Percentiles rank a stretch among this genome's conserved stretches.
These are phyloP conservation scores for Micronycteris hirsuta DNA, from an alignment of 2,113 vertebrate species.

Conservation along the genomic window DNA sequence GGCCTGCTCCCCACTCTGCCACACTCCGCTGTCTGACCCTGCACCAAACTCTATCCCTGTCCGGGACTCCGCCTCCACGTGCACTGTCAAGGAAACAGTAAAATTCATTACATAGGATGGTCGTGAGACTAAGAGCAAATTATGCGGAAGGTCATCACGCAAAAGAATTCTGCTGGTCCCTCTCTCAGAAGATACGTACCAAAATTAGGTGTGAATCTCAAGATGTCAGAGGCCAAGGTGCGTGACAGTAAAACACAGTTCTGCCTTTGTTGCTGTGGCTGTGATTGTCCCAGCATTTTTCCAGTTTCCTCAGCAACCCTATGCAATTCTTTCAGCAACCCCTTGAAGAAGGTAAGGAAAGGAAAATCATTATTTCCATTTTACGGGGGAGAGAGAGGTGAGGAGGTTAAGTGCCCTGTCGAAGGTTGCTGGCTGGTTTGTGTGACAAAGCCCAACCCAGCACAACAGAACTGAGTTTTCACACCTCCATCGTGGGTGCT, in stretches of 20 bases:
- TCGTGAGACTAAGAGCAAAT: not conserved
- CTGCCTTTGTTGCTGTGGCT: not conserved
- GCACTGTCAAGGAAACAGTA: not conserved
- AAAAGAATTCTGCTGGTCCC: not conserved
- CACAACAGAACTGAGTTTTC: not conserved
- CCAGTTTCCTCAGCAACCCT: not conserved
- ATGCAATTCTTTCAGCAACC: not conserved
- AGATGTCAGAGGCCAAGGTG: not conserved
- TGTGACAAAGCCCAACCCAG: not conserved
- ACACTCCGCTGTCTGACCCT: not conserved
- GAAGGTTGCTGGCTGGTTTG: not conserved
- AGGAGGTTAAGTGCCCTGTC: not conserved
- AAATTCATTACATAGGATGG: not conserved
- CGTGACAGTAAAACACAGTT: not conserved
- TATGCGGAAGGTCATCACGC: not conserved
- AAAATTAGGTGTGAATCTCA: not conserved
- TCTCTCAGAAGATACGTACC: not conserved
- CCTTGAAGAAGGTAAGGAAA: not conserved
- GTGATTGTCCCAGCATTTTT: not conserved
- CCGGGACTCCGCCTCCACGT: not conserved
- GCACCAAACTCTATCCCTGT: not conserved
- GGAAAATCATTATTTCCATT: not conserved
- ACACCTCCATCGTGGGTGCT: not conserved
- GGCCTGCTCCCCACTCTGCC: not conserved
- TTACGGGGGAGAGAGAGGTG: not conserved